Evolutionary conservation across 2,888 invertebrate species (phyloP).

Genomic region (Tetanocera ferruginea): DNA sequence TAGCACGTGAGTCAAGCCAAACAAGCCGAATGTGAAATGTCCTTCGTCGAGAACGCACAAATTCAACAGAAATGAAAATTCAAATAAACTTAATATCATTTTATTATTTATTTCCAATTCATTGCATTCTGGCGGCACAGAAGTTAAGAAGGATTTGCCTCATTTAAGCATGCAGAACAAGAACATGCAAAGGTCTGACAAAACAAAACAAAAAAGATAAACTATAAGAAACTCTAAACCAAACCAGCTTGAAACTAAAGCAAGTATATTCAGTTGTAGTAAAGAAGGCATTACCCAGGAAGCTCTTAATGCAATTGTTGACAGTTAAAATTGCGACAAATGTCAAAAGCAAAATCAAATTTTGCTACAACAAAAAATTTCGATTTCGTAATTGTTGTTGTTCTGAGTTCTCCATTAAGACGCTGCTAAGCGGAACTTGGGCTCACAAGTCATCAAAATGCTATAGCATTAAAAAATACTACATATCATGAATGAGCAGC

Average conservation of each 20-base stretch:
- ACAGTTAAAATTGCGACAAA: too few species aligned
- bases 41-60: constrained; percentile 45
- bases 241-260: neutral
- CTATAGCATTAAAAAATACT: neutral
- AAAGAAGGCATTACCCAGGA: too few species aligned
- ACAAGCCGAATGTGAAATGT: constrained; percentile 38
- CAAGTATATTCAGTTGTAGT: too few species aligned
- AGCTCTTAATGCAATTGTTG: too few species aligned
- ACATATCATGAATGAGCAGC: neutral
- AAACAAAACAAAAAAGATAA: neutral
- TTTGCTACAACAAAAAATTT: too few species aligned
- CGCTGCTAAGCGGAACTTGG: neutral
- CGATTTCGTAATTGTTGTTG: neutral
- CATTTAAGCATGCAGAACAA: neutral
- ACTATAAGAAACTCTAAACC: neutral
- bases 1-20: constrained; percentile 23
- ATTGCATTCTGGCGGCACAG: constrained; percentile 55
- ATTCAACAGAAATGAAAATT: constrained; percentile 68
- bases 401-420: neutral
- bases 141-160: constrained; percentile 19
- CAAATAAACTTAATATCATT: constrained; percentile 69
- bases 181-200: neutral
- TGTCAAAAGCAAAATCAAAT: too few species aligned
- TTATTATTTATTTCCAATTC: constrained; percentile 67
- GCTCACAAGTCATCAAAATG: neutral